Evolutionary conservation across 2,888 invertebrate species (phyloP), one percentile per base, ranked within the genome.

Genomic region (Yponomeuta cagnagella): DNA sequence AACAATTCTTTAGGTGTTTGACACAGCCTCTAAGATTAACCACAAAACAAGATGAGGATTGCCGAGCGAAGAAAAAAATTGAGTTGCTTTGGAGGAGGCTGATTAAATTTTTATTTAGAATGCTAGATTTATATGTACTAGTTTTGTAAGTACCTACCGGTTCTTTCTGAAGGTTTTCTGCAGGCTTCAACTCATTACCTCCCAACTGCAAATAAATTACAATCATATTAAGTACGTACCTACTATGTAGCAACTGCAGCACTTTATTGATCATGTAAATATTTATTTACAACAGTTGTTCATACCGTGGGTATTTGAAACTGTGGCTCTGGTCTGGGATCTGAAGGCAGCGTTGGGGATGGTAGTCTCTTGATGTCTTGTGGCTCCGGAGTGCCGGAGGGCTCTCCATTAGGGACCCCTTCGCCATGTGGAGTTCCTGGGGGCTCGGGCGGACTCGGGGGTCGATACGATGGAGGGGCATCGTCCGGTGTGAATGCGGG

Each of bases 151-250:
- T 69, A 69, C 33, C 33, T 1, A 33, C 58, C 33, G 30, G 65
- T 31, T 30, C 65, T 65, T 65, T 65, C 65, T 31, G 5, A 12
- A 9, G 65, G 33, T 6, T 65, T 10, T 30, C 65, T 65, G 65
- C 10, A 65, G 65, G 31, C 33, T 65, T 65, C 65, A 33, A 10
- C 12, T 10, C 65, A 33, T 70, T 70, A 69, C 72, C 70, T 71
- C 73, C 73, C 76, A 72, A 65, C 71, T 71, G 69, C 5, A 68
- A 64, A 65, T 48, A 66, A 68, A 68, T n/a, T 63, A 71, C 69
- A 72, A 58, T 33, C 70, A 70, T 12, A 68, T 4, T 72, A 68
- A 30, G 69, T 70, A 69, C 52, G 71, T 68, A 69, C 15, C 43
- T 8, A 8, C 37, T 43, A 43, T 1, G 43, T 43, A 8, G 8